These are phyloP conservation scores for Heterodera carotae DNA, from an alignment of 1,140 invertebrate species.

Conservation along the genomic window DNA sequence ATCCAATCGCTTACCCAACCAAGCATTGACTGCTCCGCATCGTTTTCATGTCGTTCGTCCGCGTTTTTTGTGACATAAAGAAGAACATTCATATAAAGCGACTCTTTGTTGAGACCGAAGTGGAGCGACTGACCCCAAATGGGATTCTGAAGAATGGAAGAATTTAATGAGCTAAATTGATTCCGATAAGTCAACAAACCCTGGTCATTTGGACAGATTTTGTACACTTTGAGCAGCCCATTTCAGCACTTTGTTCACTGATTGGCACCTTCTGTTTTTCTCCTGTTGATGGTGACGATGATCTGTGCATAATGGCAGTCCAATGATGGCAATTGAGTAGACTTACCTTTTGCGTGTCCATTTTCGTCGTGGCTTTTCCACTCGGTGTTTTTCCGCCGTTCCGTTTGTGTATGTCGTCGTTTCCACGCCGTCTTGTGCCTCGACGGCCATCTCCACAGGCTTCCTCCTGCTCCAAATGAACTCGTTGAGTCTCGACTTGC, in stretches of 20 bases:
- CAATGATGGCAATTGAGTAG: not conserved
- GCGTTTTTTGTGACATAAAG: conserved; percentile 43
- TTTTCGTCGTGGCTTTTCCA: conserved; percentile 5
- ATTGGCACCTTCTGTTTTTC: not conserved
- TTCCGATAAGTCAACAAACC: conserved; percentile 14
- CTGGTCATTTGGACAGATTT: conserved; percentile 33
- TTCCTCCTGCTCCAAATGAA: conserved; percentile 44
- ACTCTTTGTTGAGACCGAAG: conserved; percentile 53
- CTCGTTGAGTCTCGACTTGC: conserved; percentile 39
- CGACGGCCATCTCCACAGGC: conserved; percentile 24
- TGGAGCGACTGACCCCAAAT: conserved; percentile 62
- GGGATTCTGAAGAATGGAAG: conserved; percentile 55
- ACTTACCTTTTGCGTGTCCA: conserved; percentile 4
- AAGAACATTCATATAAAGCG: conserved; percentile 54
- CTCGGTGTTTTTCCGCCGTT: not conserved
- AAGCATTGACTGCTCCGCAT: conserved; percentile 41
- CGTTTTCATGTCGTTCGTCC: not conserved
- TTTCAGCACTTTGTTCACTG: not conserved
- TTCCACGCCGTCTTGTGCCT: conserved; percentile 18
- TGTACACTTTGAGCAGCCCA: conserved; percentile 10
- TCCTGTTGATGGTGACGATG: conserved; percentile 13
- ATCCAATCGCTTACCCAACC: conserved; percentile 52
- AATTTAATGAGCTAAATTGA: no score
- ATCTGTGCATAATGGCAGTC: conserved; percentile 9
- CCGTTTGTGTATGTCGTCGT: not conserved